These are phyloP conservation scores for Drosophila engyochracea DNA, from an alignment of 2,888 invertebrate genomes.

Conservation along the genomic window DNA sequence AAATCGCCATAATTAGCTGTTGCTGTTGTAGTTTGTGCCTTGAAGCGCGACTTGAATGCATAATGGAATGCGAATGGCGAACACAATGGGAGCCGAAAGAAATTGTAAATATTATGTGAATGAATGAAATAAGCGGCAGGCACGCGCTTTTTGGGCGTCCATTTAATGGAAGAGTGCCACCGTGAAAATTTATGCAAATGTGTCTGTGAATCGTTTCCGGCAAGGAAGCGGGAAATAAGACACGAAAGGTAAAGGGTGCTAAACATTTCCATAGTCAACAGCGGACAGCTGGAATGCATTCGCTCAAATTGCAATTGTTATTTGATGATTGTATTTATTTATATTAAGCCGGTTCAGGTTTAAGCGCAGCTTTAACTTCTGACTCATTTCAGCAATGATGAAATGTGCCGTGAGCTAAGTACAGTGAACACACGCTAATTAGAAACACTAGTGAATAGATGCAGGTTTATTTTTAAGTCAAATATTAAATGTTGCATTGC, in stretches of 20 bases:
- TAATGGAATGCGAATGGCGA: conserved; percentile 47
- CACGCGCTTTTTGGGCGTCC: conserved; percentile 59
- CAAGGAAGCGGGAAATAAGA: conserved; percentile 60
- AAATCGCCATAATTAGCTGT: conserved; percentile 66
- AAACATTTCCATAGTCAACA: conserved; percentile 11
- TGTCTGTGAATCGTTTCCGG: conserved; percentile 50
- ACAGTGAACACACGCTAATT: not conserved
- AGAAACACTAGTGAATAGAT: not conserved
- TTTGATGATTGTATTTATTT: conserved; percentile 13
- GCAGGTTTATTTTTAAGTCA: not conserved
- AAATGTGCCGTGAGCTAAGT: conserved; percentile 2
- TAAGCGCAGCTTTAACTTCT: conserved; percentile 7
- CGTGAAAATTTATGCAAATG: conserved; percentile 46
- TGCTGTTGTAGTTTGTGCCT: conserved; percentile 29
- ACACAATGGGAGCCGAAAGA: conserved; percentile 37
- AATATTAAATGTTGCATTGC: not conserved
- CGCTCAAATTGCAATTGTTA: conserved; percentile 13
- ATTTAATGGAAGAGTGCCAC: conserved; percentile 36
- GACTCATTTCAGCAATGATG: conserved; percentile 8
- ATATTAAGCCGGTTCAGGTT: conserved; percentile 12
- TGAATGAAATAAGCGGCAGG: conserved; percentile 54
- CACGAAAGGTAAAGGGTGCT: conserved; percentile 22
- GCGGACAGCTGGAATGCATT: not conserved
- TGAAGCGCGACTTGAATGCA: conserved; percentile 63
- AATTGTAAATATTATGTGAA: conserved; percentile 61